These are phyloP conservation scores for Zosterops hypoxanthus DNA, from an alignment of 2,113 vertebrate genomes.

Conservation along the genomic window DNA sequence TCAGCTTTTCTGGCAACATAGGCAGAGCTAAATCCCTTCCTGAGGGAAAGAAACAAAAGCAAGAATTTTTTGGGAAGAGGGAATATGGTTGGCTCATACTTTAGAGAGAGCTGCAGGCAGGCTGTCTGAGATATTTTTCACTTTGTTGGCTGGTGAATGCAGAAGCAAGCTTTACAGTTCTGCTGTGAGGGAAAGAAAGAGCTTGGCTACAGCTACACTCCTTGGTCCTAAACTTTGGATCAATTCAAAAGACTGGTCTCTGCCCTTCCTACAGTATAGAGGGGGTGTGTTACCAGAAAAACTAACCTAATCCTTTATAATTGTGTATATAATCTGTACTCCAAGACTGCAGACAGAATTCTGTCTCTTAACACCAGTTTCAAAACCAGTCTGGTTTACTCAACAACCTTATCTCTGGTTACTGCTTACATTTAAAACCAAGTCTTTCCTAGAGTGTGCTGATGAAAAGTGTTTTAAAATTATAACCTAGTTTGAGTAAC, in stretches of 20 bases:
- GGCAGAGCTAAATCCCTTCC: background rate
- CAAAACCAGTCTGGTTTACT: background rate
- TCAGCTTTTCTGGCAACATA: background rate
- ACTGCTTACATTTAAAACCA: background rate
- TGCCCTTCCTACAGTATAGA: background rate
- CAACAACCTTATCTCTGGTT: background rate
- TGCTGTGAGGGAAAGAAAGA: background rate
- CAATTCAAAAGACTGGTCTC: fast-evolving
- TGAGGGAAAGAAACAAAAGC: background rate
- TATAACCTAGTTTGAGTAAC: background rate
- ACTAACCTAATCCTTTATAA: fast-evolving
- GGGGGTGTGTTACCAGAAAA: background rate
- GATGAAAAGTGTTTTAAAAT: background rate
- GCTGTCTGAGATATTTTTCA: fast-evolving
- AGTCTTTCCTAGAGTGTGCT: background rate
- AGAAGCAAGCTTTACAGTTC: background rate
- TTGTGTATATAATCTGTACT: fast-evolving
- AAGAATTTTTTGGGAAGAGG: background rate
- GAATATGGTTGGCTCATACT: background rate
- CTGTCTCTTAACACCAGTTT: background rate
- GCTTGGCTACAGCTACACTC: background rate
- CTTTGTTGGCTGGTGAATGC: fast-evolving
- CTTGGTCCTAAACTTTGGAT: background rate
- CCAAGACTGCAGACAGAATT: fast-evolving
- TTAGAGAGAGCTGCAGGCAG: background rate